Evolutionary conservation across 1,140 invertebrate species (phyloP), one percentile per base, ranked within the genome.

Genomic region (Caenorhabditis briggsae): DNA sequence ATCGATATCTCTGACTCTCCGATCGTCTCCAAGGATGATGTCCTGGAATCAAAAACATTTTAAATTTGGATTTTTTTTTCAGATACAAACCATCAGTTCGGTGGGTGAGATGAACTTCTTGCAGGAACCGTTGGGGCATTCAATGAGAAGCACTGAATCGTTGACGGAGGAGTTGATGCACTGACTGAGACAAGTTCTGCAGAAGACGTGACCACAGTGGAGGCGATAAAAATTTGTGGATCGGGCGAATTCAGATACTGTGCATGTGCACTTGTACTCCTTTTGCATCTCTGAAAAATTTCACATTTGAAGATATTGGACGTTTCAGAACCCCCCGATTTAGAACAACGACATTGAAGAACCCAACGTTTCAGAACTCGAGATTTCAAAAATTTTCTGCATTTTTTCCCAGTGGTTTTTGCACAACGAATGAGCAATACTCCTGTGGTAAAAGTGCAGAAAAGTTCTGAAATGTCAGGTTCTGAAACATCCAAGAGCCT

Each of bases 141-240:
- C 8, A 2, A 65, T 33, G 6, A 33, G 25, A 2, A 65, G 18
- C 12, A 41, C 18, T 5, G 20, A 1, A 5, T 25, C 61, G 11
- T 65, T 25, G 25, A 65, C 33, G 2, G 9, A 16, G 11, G 20
- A 33, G 5, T 16, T 14, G 6, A 78, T 78, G n/a, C 11, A 20
- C 11, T 11, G 8, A 12, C 53, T 78, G 11, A n/a, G 12, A 14
- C 70, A 78, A 3, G 5, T 5, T 18, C 70, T 46, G 33, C 70
- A 78, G n/a, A 78, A 9, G 11, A 23, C n/a, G 20, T 78, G 70
- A 50, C 70, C 70, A 23, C 70, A 78, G 8, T 50, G 46, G 20
- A 78, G 23, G 8, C 70, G 43, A 14, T 78, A 78, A 46, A 78
- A 78, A 9, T 78, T 46, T 9, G 7, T 78, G 18, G 16, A 11